Evolutionary conservation across 2,113 vertebrate genomes (phyloP), one percentile per base, ranked within the genome.

Genomic region (Thunnus thynnus): DNA sequence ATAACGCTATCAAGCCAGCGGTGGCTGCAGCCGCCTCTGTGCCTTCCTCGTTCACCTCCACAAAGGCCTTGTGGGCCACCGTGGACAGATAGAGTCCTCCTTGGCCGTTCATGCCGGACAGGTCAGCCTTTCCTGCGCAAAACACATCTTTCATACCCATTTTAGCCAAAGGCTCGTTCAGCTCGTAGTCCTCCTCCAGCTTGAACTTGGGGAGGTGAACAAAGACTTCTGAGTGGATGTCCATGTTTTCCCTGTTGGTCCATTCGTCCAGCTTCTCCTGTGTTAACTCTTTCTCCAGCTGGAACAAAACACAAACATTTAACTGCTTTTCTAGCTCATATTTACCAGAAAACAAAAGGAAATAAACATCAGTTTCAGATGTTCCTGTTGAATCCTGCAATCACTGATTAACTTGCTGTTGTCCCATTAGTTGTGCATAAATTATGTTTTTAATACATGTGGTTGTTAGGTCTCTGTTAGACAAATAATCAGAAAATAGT

Each of bases 31-130:
- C 96, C 0, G 98, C 98, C 88, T 99, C 97, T 0, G 96, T 98
- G 18, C 97, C 98, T 76, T 98, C 97, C 90, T 99, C 98, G 0
- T 98, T 99, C 82, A 99, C 97, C 67, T 99, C 98, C 32, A 96
- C 94, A 27, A 97, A 98, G 69, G 96, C 94, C 88, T 97, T 98
- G 91, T 99, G 98, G 48, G 95, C 88, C 76, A 98, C 90, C 30
- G 95, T 88, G 0, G 98, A 99, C 69, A 99, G 82, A 70, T 91
- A 97, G 74, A 99, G 96, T 32, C 96, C 94, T 0, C 30, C 61
- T 16, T 91, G 30, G 20, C 89, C 94, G 22, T 96, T 97, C 93
- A 99, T 98, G 30, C 97, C 96, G 0, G 97, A 97, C 83, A 99
- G 93, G 88, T 99, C 94, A 5, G 98, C 97, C 72, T 83, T 93